A percentile compares a stretch with the other conserved stretches of the same genome.
Evolutionary conservation across 2,113 vertebrate species (phyloP).

Genomic region (Anoura caudifer): DNA sequence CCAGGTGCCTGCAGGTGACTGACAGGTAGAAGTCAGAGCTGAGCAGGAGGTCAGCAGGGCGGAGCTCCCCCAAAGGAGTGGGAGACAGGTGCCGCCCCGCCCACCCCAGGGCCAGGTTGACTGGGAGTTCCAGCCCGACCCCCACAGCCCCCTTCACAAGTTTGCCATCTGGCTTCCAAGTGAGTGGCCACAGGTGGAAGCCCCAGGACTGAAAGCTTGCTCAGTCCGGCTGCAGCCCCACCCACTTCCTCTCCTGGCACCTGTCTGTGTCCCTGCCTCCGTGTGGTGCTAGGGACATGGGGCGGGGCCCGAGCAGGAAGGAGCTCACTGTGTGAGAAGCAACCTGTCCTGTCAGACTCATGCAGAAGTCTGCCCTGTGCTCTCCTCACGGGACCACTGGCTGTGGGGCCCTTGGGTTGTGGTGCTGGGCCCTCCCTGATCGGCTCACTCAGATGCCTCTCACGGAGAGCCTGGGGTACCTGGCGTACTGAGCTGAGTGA

Average conservation of each 20-base stretch:
- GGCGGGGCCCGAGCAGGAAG: background rate
- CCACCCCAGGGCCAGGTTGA: background rate
- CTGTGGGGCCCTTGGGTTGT: fast-evolving
- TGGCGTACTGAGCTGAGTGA: too few species aligned
- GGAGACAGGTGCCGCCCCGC: background rate
- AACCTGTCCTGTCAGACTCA: background rate
- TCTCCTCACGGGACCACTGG: background rate
- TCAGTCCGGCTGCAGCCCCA: background rate
- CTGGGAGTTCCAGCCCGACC: too few species aligned
- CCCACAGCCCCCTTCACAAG: background rate
- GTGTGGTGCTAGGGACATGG: fast-evolving
- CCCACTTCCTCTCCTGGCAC: background rate
- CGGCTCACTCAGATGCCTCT: background rate
- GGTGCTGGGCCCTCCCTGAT: background rate
- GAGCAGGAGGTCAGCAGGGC: background rate
- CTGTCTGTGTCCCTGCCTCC: background rate
- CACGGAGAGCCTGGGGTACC: too few species aligned
- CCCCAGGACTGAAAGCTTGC: background rate
- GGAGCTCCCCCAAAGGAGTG: background rate
- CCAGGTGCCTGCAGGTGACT: background rate
- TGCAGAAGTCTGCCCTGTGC: background rate
- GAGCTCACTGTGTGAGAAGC: background rate
- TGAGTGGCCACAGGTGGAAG: background rate
- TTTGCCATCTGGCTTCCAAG: too few species aligned
- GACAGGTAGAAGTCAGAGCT: background rate